Conservation (phyloP, 2,888 invertebrate genomes). For the Eurytoma californica region DNA sequence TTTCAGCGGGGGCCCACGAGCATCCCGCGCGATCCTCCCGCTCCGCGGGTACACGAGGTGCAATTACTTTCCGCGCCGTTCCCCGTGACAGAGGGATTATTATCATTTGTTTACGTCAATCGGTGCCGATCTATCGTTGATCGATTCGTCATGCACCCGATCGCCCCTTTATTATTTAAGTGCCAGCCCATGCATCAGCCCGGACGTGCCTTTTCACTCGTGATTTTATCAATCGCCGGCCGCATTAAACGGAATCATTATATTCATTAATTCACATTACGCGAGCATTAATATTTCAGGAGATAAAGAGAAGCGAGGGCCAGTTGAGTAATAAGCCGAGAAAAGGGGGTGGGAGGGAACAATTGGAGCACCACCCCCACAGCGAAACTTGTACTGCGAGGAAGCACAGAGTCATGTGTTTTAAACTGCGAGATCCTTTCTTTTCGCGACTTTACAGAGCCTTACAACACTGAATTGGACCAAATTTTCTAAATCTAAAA, state of each 20-base stretch:
- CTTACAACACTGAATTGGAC: too few relatives aligned
- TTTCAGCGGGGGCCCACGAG: not conserved
- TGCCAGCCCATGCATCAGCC: constrained; percentile 31
- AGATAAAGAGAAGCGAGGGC: not conserved
- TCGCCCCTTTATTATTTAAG: constrained; percentile 32
- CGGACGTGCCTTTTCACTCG: constrained; percentile 26
- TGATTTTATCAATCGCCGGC: constrained; percentile 37
- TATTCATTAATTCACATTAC: constrained; percentile 43
- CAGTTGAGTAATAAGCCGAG: not conserved
- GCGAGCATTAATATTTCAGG: constrained; percentile 9
- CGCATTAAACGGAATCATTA: constrained; percentile 33
- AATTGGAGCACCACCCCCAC: not conserved
- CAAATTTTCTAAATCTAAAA: too few relatives aligned
- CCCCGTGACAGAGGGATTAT: constrained; percentile 39
- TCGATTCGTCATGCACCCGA: constrained; percentile 41
- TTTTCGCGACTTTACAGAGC: constrained; percentile 8
- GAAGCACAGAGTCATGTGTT: not conserved
- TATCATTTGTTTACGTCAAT: constrained; percentile 39
- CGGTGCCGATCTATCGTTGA: constrained; percentile 37
- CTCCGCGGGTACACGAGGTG: constrained; percentile 24
- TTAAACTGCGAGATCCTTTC: constrained; percentile 8
- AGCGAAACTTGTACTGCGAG: not conserved
- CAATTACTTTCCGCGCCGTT: constrained; percentile 31
- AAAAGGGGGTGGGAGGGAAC: not conserved
- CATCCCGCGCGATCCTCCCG: constrained; percentile 17